Conservation (phyloP, 2,888 invertebrate genomes). For the Sarcophaga caerulescens region DNA sequence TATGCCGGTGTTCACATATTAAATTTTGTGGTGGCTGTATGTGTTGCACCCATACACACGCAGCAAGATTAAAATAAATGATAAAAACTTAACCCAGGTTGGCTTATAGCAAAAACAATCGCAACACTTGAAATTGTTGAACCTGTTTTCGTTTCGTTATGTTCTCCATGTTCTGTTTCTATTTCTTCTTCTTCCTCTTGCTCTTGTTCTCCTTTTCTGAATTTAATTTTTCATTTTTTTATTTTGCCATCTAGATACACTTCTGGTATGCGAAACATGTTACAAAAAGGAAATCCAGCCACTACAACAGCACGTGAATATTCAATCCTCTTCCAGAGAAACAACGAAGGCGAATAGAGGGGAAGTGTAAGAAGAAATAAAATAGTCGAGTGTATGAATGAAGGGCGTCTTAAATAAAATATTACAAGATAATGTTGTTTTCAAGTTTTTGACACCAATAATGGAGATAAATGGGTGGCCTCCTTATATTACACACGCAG, state of each 20-base stretch:
- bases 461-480: not conserved
- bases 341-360: not conserved
- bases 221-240: not conserved
- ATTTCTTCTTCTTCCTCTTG: not conserved
- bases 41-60: too few species aligned
- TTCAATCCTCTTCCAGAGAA: not conserved
- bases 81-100: constrained; percentile 38
- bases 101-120: not conserved
- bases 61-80: constrained; percentile 34
- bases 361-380: not conserved
- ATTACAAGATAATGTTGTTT: constrained; percentile 27
- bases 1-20: not conserved
- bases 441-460: constrained; percentile 22
- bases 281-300: not conserved
- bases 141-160: constrained; percentile 9
- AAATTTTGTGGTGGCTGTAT: not conserved
- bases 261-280: not conserved
- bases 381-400: not conserved
- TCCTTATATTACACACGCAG: not conserved
- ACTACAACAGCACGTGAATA: constrained; percentile 13
- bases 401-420: constrained; percentile 1
- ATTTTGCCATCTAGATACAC: not conserved
- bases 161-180: not conserved
- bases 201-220: not conserved
- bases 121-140: constrained; percentile 31